Conservation (phyloP, 2,113 vertebrate genomes). For the Sylvicapra grimmia region DNA sequence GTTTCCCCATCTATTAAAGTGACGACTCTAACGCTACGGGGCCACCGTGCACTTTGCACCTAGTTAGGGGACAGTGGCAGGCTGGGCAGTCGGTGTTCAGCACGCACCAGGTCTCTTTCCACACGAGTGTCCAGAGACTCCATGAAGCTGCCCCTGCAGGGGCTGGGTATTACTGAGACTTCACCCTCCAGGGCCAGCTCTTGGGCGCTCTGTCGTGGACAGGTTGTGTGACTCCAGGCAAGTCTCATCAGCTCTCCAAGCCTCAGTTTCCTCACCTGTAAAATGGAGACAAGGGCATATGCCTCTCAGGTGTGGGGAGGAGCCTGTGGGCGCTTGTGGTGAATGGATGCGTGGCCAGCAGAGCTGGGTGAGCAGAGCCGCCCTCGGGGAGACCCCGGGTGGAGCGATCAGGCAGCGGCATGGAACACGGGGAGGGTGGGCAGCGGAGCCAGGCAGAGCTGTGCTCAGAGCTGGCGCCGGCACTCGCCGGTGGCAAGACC, state of each 20-base stretch:
- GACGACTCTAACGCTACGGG: rapidly evolving
- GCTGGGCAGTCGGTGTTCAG: not conserved
- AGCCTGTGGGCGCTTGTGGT: not conserved
- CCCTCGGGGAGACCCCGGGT: not conserved
- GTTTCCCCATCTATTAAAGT: not conserved
- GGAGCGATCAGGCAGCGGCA: rapidly evolving
- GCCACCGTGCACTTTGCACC: rapidly evolving
- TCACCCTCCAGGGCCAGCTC: not conserved
- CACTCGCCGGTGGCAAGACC: rapidly evolving
- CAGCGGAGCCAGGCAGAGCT: not conserved
- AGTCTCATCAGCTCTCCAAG: rapidly evolving
- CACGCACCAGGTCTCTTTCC: rapidly evolving
- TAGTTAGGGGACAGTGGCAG: rapidly evolving
- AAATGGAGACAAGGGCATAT: not conserved
- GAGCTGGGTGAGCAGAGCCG: not conserved
- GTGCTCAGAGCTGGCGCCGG: not conserved
- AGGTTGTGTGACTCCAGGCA: rapidly evolving
- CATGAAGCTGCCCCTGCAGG: rapidly evolving
- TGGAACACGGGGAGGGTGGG: rapidly evolving
- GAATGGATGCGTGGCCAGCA: not conserved
- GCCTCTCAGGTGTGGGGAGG: not conserved
- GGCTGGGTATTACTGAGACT: not conserved
- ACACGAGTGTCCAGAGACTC: rapidly evolving
- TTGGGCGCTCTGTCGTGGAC: rapidly evolving
- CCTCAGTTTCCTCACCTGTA: not conserved